Evolutionary conservation across 2,888 invertebrate genomes (phyloP), one percentile per base, ranked within the genome.

Genomic region (Frankliniella fusca): DNA sequence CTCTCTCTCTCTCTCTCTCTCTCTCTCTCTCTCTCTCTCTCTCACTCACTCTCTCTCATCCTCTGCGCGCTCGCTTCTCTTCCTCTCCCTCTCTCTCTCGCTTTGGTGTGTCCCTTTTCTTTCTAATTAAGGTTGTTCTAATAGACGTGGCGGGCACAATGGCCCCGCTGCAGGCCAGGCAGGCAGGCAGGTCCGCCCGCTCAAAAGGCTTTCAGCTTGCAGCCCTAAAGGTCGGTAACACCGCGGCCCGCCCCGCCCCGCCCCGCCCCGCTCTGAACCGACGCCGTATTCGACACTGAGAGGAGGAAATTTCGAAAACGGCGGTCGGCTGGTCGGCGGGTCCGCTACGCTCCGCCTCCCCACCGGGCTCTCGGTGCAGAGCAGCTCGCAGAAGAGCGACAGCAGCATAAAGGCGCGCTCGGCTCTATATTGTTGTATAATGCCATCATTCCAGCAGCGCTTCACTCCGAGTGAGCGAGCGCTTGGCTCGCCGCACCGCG

Each of bases 221-320:
- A n/a, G 27, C 27, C 70, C 23, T 76, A 76, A 76, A 76, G 70
- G 70, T 76, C 70, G 10, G 23, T 12, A 27, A 76, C 70, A 76
- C 70, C 23, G 15, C 12, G 1, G 15, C 54, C 54, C 15, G 15
- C 38, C 38, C 38, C 38, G 38, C 38, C 2, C 38, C 38, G 38
- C 5, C 3, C 38, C 38, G 38, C 38, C 5, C 38, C 10, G 61
- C 15, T 61, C 20, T 12, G 61, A 0, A 7, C 61, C 61, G 54
- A 20, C 61, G 27, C 70, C 70, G 70, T 76, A 76, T 76, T 76
- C 70, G 70, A 27, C 70, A 76, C 70, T 76, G 70, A 76, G 70
- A 27, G 27, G 27, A 76, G 70, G 70, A 76, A 76, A 76, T 76
- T 76, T 76, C 70, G 70, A 76, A 76, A 76, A 76, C 70, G 27